These are phyloP conservation scores for Egretta garzetta DNA, from an alignment of 2,113 vertebrate genomes.

Conservation along the genomic window DNA sequence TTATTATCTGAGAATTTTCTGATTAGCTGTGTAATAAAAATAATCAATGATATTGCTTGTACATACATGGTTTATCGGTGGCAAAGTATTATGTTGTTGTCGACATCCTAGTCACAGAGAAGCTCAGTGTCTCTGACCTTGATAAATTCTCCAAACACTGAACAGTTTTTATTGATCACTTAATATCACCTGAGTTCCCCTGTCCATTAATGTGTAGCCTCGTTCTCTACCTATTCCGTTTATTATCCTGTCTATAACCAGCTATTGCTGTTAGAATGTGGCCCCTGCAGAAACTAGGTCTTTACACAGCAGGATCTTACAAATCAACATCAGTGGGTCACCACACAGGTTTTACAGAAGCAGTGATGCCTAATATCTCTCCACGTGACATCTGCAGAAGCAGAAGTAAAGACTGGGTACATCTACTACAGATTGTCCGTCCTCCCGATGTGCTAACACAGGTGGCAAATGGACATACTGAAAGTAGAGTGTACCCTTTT, in stretches of 20 bases:
- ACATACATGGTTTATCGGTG: not conserved
- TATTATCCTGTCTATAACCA: slow-evolving; percentile 79
- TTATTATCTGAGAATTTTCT: not conserved
- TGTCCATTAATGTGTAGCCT: slow-evolving; percentile 70
- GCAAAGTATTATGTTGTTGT: slow-evolving; percentile 20
- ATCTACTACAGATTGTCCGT: slow-evolving; percentile 40
- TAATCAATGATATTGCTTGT: not conserved
- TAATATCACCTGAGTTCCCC: slow-evolving; percentile 68
- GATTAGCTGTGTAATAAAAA: not conserved
- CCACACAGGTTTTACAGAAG: slow-evolving; percentile 71
- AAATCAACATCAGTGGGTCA: slow-evolving; percentile 79
- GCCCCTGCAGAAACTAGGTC: slow-evolving; percentile 80
- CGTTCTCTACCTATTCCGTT: slow-evolving; percentile 65
- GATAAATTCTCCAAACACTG: slow-evolving; percentile 72
- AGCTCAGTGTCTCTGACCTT: slow-evolving; percentile 70
- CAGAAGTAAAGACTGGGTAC: slow-evolving; percentile 70
- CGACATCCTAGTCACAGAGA: slow-evolving; percentile 38
- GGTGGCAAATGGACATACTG: not conserved
- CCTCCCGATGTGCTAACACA: not conserved
- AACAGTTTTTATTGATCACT: slow-evolving; percentile 76
- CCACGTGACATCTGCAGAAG: slow-evolving; percentile 68
- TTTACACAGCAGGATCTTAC: slow-evolving; percentile 78
- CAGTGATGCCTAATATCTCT: slow-evolving; percentile 74
- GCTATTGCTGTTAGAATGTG: slow-evolving; percentile 67
- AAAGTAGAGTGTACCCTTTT: not conserved